Base-by-base conservation (phyloP, 2,888 invertebrate genomes). In the Agrotis exclamationis region DNA sequence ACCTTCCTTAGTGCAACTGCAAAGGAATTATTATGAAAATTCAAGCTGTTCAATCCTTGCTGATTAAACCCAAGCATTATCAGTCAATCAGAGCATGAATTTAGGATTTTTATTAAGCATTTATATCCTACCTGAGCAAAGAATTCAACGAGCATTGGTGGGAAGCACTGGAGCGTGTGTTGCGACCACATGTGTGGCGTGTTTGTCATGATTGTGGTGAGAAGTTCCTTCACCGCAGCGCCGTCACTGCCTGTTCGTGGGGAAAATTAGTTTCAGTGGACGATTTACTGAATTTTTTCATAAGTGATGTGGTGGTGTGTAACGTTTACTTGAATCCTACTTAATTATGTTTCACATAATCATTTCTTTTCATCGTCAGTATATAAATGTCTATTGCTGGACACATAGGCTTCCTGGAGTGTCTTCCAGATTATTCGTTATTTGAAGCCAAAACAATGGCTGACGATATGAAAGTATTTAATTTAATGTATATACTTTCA, bases 161-260 rank as follows among this genome's bases (percentile, higher is more conserved):
- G 99, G 91, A 99, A 99, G 89, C 99, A 99, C 80, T 98, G 98
- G 22, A 99, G 94, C 0, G 99, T 99, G 91, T 99, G 99, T 74
- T 98, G 97, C 0, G 99, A 98, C 99, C 99, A 99, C 86, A 98
- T 98, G 91, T 99, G 99, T 0, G 99, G 99, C 0, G 99, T 99
- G 90, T 98, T 98, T 83, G 99, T 98, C 97, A 99, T 98, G 28
- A 99, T 99, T 0, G 98, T 98, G 0, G 97, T 97, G 9, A 99
- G 95, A 28, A 99, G 96, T 87, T 99, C 99, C 88, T 98, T 98
- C 86, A 99, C 99, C 97, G 99, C 99, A 3, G 97, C 97, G 0
- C 98, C 98, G 66, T 97, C 96, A 78, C 90, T 96, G 28, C 96
- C 96, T 96, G 85, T 24, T 71, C 47, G 68, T 14, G 20, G 14